A percentile compares a stretch with the other conserved stretches of the same genome.
Evolutionary conservation across 1,140 invertebrate genomes (phyloP).

Genomic region (Prorops nasuta): DNA sequence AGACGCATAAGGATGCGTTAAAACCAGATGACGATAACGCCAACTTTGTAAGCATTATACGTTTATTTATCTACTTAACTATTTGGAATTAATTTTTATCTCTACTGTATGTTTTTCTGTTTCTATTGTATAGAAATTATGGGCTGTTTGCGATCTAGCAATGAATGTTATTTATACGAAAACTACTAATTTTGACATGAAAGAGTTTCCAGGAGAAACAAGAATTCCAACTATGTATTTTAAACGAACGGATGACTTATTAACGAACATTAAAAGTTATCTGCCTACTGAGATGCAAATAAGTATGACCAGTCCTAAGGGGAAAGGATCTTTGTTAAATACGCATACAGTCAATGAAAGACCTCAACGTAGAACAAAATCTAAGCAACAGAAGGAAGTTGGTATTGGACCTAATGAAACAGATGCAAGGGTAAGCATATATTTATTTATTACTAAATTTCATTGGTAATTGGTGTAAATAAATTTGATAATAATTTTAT

Average conservation of each 20-base stretch:
- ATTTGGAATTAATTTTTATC: background rate
- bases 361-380: constrained; percentile 48
- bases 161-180: constrained; percentile 85
- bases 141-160: constrained; percentile 92
- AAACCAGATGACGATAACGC: constrained; percentile 75
- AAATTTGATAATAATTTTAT: constrained; percentile 8
- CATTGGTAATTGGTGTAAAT: background rate
- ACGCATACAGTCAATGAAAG: constrained; percentile 47
- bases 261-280: constrained; percentile 70
- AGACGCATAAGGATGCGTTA: constrained; percentile 87
- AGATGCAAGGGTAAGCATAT: constrained; percentile 61
- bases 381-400: constrained; percentile 57
- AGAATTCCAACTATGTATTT: constrained; percentile 86
- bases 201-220: constrained; percentile 82
- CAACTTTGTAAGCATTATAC: constrained; percentile 71
- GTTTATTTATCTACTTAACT: background rate
- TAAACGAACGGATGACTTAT: constrained; percentile 68
- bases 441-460: background rate
- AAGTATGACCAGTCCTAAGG: constrained; percentile 56
- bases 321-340: constrained; percentile 50
- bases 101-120: constrained; percentile 18
- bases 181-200: constrained; percentile 84
- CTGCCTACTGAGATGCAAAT: constrained; percentile 68
- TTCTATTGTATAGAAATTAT: constrained; percentile 87
- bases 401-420: constrained; percentile 62